Evolutionary conservation across 2,888 invertebrate species (phyloP), one percentile per base, ranked within the genome.

Genomic region (Endotricha flammealis): DNA sequence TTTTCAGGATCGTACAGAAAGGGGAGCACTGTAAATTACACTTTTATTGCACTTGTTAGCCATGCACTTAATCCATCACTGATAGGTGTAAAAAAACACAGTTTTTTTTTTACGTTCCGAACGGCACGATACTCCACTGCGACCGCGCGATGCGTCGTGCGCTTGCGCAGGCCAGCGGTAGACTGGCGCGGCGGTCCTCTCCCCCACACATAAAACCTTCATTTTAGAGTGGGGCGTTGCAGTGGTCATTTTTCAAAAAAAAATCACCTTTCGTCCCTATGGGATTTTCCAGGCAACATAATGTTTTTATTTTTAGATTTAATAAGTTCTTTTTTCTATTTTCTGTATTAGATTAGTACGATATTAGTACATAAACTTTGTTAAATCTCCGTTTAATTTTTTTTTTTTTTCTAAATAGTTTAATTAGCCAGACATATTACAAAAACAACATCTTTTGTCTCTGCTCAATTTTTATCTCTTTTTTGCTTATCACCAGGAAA

Each of bases 41-140:
- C 79, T 63, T 48, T 50, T 52, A 45, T 57, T 53, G 59, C 82
- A 80, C 80, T 77, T 70, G 64, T 61, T 63, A 68, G 79, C 76
- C 81, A 78, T 82, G 62, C 85, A 83, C 83, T 76, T 72, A 78
- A 81, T 82, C 80, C 82, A 77, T 81, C 61, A 70, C 73, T n/a
- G 53, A 42, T 51, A 49, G 42, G 36, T 53, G 53, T 51, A 48
- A 42, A 54, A 39, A 22, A 20, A 27, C 9, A 23, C 12, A 20
- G 45, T 48, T 44, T 38, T 41, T 41, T 40, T 43, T 39, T 41
- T 39, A 31, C 32, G 33, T 20, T 20, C 20, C 69, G 69, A 81
- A 77, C 82, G 82, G 76, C 82, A 82, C 80, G 74, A 81, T 80
- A 83, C 83, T 83, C 80, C 82, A 81, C 79, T 81, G 62, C 57